Base-by-base conservation (phyloP, 2,888 invertebrate genomes). In the Spisula subtruncata region DNA sequence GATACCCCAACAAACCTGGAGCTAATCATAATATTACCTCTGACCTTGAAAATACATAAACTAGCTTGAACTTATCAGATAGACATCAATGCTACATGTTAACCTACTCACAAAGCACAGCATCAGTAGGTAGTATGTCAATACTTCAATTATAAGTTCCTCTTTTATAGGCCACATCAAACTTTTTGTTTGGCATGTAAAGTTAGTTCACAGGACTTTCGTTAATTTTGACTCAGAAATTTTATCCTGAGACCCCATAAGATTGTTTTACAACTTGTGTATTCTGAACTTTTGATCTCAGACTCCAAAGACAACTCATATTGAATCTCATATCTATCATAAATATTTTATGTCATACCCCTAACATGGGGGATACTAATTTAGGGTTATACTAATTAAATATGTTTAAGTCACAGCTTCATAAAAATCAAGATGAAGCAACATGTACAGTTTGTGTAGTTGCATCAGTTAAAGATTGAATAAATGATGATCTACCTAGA, bases 41-140 rank as follows among this genome's bases (percentile, higher is more conserved):
- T 66, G 60, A 66, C 60, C 25, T 66, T 66, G 60, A 66, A 66
- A 66, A 66, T 25, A 66, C 25, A 66, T 66, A 66, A 66, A 66
- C 25, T 25, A 10, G 60, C n/a, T 66, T 12, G 25, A 66, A 66
- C 25, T 66, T 66, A 66, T 25, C 60, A 25, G 60, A 66, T 66
- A 66, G 60, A 25, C 60, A 66, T 66, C 60, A 66, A n/a, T 66
- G n/a, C 60, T 10, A 10, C 6, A n/a, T n/a, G 8, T n/a, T 4
- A n/a, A 66, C 60, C 60, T 66, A 66, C 60, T 25, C 10, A 66
- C 60, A 66, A 66, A 16, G 51, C 51, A 16, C 51, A 51, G 51
- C 60, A 66, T 66, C 60, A 20, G 8, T 0, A n/a, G 60, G 25
- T 66, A 66, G 10, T 66, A 25, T 25, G 60, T 66, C 60, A 66